phyloP scores from a whole-genome alignment of 2,797 vertebrate species.

The Limnodromus scolopaceus region DNA sequence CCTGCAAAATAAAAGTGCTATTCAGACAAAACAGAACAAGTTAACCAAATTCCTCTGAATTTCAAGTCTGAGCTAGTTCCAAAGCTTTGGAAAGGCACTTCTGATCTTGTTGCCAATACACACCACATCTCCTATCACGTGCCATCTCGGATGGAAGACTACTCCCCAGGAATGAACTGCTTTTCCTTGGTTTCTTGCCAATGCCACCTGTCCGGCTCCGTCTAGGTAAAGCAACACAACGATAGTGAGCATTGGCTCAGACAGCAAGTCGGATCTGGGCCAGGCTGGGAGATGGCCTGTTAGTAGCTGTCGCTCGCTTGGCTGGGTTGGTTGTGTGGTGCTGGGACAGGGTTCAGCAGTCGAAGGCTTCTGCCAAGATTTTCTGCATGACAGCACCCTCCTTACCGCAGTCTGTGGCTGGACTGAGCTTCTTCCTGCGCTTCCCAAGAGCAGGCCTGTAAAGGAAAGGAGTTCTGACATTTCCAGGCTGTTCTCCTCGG shows the following conservation, averaged over 20 bases:
- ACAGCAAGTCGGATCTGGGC: neutral
- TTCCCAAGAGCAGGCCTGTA: neutral
- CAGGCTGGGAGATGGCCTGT: slow-evolving; percentile 55
- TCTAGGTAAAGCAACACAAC: slow-evolving; percentile 24
- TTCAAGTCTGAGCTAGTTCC: slow-evolving; percentile 25
- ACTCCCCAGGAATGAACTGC: slow-evolving; percentile 24
- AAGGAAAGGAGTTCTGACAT: slow-evolving; percentile 18
- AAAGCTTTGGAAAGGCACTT: slow-evolving; percentile 11
- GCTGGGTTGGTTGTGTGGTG: slow-evolving; percentile 2
- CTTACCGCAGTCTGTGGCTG: neutral
- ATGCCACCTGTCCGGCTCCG: slow-evolving; percentile 9
- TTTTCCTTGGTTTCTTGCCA: slow-evolving; percentile 45
- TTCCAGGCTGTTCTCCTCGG: slow-evolving; percentile 16
- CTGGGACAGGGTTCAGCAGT: slow-evolving; percentile 10
- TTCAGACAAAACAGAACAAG: slow-evolving; percentile 56
- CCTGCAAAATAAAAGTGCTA: neutral
- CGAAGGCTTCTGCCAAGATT: slow-evolving; percentile 28
- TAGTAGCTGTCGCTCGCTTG: neutral
- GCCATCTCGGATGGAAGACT: neutral
- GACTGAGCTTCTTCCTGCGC: neutral
- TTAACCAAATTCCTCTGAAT: slow-evolving; percentile 47
- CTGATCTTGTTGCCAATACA: slow-evolving; percentile 14
- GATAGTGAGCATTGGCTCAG: neutral
- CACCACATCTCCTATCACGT: neutral
- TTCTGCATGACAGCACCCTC: slow-evolving; percentile 21